Base-by-base conservation (phyloP, 1,140 invertebrate species). In the Ceratitis capitata region DNA sequence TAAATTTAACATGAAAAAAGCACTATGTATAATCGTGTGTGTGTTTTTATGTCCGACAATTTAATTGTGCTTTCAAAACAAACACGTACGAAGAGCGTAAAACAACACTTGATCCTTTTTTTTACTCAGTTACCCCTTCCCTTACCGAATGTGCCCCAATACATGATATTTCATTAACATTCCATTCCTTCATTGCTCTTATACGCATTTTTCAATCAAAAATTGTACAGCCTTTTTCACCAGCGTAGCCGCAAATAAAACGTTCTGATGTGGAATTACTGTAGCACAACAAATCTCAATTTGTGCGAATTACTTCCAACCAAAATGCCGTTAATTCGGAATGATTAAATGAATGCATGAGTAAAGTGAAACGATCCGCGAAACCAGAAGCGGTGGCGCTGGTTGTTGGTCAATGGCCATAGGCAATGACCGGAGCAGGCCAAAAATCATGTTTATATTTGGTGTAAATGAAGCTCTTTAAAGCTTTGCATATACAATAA, bases 271-370 rank as follows among this genome's bases (percentile, higher is more conserved):
- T 53, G 56, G 61, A 85, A 85, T 82, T 85, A 85, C 84, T 85
- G 84, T 49, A 85, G 64, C 64, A 78, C 84, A 85, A 53, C 84
- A 85, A 85, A 85, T 64, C 84, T 61, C 84, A 85, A 85, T 74
- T 85, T 85, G 61, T 53, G 84, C 64, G 84, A 74, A 49, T 85
- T 85, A 85, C 61, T 78, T 85, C 47, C 84, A 78, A 85, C 64
- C 84, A 85, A 85, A 85, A 85, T 85, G 78, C 51, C 51, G 84
- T 85, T 78, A 78, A 74, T 74, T 47, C 64, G 58, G 45, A 84
- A 84, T 69, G 47, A 74, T 82, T 82, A 19, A 69, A 85, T 74
- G 84, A 84, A 64, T 69, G 84, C 51, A 85, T 35, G 61, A 47
- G 64, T 69, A 69, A 69, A 69, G 35, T 69, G 64, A 69, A 69